These are phyloP conservation scores for Hystrix brachyura DNA, from an alignment of 2,113 vertebrate species.

Conservation along the genomic window DNA sequence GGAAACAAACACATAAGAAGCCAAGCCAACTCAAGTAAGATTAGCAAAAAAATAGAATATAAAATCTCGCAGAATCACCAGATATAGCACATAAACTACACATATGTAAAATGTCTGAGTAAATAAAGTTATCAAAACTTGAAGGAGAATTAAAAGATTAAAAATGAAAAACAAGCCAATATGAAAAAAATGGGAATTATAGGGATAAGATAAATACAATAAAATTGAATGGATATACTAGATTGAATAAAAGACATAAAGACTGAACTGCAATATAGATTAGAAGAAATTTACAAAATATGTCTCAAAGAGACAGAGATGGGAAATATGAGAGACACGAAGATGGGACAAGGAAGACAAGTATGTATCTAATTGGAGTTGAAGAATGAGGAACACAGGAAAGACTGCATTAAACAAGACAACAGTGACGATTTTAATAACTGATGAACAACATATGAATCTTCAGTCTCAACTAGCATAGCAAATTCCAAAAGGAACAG, in stretches of 20 bases:
- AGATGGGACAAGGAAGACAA: not conserved
- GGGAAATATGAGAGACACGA: not conserved
- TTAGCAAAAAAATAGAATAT: not conserved
- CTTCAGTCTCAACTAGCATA: not conserved
- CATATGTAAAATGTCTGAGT: not conserved
- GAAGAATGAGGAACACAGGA: not conserved
- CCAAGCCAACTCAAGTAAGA: not conserved
- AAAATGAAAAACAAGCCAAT: slow-evolving; percentile 8
- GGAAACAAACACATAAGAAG: not conserved
- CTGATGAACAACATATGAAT: not conserved
- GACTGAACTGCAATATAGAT: not conserved
- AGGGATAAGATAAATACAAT: not conserved
- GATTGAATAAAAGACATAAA: slow-evolving; percentile 15
- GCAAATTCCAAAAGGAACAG: not conserved
- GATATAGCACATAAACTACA: not conserved
- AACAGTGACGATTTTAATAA: not conserved
- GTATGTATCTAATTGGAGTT: not conserved
- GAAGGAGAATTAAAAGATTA: not conserved
- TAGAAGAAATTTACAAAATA: not conserved
- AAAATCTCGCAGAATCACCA: not conserved
- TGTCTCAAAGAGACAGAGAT: not conserved
- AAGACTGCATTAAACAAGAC: not conserved
- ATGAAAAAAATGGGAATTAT: not conserved
- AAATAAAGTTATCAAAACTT: slow-evolving; percentile 31
- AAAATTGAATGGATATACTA: not conserved